phyloP scores from a whole-genome alignment of 1,140 invertebrate genomes.

The Trichonephila clavipes region DNA sequence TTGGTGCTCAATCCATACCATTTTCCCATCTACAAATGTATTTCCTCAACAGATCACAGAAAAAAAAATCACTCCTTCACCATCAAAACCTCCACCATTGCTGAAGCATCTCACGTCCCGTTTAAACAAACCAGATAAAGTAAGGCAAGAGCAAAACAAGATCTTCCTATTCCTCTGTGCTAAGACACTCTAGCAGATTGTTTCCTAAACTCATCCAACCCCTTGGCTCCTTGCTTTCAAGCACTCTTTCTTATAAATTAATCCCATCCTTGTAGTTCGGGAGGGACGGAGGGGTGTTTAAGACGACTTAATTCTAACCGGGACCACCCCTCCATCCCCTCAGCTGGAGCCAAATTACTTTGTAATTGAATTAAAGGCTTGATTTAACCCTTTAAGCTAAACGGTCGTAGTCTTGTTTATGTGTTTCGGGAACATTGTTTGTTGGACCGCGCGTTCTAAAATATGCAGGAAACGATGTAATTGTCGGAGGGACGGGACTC shows the following conservation, averaged over 20 bases:
- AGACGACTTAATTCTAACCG: neutral
- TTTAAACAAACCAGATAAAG: neutral
- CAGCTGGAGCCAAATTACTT: neutral
- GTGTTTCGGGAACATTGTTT: neutral
- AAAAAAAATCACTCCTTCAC: neutral
- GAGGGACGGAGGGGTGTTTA: neutral
- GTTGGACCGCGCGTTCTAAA: neutral
- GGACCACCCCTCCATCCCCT: neutral
- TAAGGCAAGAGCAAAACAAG: neutral
- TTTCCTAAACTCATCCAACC: neutral
- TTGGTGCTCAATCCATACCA: neutral
- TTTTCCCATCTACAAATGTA: neutral
- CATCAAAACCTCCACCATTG: neutral
- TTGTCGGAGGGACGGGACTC: neutral
- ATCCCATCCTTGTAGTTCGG: neutral
- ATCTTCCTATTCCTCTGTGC: neutral
- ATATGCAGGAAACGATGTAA: neutral
- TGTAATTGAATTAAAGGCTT: conserved; percentile 1
- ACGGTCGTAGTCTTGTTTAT: neutral
- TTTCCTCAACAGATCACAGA: neutral
- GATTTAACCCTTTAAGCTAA: neutral
- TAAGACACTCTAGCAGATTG: neutral
- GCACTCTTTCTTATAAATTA: neutral
- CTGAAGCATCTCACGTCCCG: neutral
- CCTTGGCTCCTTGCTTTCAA: neutral